Conservation (phyloP, 2,113 vertebrate species). For the Rhinoptilus africanus region DNA sequence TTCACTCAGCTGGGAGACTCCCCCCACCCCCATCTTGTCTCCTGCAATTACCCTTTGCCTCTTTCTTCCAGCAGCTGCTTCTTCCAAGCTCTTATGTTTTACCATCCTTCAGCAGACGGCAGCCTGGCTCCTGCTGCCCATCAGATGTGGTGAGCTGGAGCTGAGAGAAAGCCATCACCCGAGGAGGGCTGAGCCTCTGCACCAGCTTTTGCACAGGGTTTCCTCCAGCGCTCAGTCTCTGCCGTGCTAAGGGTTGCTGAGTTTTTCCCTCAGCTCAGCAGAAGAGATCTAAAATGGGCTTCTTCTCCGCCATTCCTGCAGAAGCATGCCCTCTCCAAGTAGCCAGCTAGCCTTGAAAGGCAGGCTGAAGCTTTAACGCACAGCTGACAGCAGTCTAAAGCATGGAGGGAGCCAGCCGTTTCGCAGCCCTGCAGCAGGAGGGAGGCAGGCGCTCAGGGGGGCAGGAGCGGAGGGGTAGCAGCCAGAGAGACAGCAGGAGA, state of each 20-base stretch:
- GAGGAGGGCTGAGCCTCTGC: accelerated
- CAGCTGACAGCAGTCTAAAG: neutral
- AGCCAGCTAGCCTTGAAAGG: neutral
- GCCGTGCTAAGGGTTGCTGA: neutral
- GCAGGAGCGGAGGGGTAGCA: neutral
- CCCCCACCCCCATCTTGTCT: neutral
- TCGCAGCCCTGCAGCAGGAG: neutral
- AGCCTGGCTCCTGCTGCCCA: neutral
- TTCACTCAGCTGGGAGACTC: neutral
- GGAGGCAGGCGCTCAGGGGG: neutral
- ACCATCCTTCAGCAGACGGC: neutral
- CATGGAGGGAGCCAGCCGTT: neutral
- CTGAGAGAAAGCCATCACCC: neutral
- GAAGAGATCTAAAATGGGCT: neutral
- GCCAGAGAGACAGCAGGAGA: neutral
- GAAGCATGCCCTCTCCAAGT: neutral
- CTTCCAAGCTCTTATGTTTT: neutral
- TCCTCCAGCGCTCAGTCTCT: neutral
- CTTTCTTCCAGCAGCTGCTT: neutral
- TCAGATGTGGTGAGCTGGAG: neutral
- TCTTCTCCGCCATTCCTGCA: neutral
- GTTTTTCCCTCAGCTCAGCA: neutral
- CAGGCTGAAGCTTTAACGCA: neutral
- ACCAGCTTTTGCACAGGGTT: neutral
- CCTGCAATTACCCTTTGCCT: neutral